phyloP scores from a whole-genome alignment of 2,888 invertebrate species.

The Apodemia duryi region DNA sequence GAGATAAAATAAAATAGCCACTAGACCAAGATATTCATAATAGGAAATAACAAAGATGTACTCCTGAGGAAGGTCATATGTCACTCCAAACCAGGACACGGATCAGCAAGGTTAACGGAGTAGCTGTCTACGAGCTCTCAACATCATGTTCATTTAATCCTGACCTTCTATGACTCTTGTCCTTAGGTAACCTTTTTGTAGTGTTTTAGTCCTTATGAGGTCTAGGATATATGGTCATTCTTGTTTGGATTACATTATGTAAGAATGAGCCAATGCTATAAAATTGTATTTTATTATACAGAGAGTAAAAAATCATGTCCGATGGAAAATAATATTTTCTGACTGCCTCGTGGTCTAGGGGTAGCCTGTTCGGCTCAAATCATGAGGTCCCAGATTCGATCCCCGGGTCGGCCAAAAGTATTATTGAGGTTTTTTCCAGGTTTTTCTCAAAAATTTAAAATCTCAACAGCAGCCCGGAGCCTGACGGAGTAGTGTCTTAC shows the following conservation, averaged over 20 bases:
- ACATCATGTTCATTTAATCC: neutral
- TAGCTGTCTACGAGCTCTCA: conserved; percentile 5
- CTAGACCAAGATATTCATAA: too few species aligned
- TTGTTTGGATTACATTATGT: conserved; percentile 21
- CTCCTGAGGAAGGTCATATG: neutral
- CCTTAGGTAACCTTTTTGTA: conserved; percentile 12
- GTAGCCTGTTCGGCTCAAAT: too few species aligned
- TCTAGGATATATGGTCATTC: conserved; percentile 20
- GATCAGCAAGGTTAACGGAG: neutral
- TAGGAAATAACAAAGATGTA: neutral
- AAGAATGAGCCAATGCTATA: conserved; percentile 16
- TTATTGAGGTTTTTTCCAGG: too few species aligned
- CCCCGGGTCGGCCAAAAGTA: too few species aligned
- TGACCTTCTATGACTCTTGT: conserved; percentile 14
- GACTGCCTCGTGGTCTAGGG: too few species aligned
- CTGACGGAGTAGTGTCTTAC: too few species aligned
- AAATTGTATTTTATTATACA: too few species aligned
- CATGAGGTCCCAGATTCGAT: too few species aligned
- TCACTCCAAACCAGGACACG: neutral
- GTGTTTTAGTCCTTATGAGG: conserved; percentile 23
- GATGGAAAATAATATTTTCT: too few species aligned
- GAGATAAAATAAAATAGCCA: too few species aligned
- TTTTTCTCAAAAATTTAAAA: too few species aligned
- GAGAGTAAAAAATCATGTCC: neutral
- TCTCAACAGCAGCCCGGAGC: too few species aligned